Evolutionary conservation across 2,797 vertebrate genomes (phyloP), one percentile per base, ranked within the genome.

Genomic region (Tauraco hartlaubi): DNA sequence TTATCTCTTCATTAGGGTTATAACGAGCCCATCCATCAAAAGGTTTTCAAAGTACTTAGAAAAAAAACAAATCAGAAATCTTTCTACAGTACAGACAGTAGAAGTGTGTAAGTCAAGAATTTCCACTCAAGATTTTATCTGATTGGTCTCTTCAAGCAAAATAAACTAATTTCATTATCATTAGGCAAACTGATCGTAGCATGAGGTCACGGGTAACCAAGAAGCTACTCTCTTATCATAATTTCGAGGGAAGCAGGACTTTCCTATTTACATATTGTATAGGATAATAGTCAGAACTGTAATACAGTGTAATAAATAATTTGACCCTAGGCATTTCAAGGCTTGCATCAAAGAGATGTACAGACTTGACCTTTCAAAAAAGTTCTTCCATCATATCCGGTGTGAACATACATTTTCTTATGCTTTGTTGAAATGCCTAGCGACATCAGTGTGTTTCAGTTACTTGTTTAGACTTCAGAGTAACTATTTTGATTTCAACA

Each of bases 191-290:
- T 44, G 19, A 51, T 85, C 9, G 2, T 41, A 69, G 31, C 63
- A 54, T 12, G 37, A 92, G 81, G 48, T 86, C 67, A 59, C 25
- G 88, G 55, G 35, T 88, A 96, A 71, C 31, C 44, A 74, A 96
- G 56, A 92, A 95, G 49, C 37, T 80, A 35, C 4, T 33, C 11
- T 62, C 62, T 95, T 85, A 78, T 54, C 51, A 0, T 15, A 35
- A 71, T 61, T 91, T 94, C 74, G 58, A 83, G 75, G 94, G 74
- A 94, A 90, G 21, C 54, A 84, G 69, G 48, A 81, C 55, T 91
- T 94, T 95, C 76, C 76, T 94, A 86, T 94, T 95, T 95, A 90
- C 33, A 59, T 78, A 37, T 19, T 39, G 13, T 74, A 63, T 71
- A 88, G 62, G 22, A 83, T 16, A 68, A 82, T 52, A 48, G 31